Base-by-base conservation (phyloP, 2,797 vertebrate genomes). In the Eulemur coronatus region DNA sequence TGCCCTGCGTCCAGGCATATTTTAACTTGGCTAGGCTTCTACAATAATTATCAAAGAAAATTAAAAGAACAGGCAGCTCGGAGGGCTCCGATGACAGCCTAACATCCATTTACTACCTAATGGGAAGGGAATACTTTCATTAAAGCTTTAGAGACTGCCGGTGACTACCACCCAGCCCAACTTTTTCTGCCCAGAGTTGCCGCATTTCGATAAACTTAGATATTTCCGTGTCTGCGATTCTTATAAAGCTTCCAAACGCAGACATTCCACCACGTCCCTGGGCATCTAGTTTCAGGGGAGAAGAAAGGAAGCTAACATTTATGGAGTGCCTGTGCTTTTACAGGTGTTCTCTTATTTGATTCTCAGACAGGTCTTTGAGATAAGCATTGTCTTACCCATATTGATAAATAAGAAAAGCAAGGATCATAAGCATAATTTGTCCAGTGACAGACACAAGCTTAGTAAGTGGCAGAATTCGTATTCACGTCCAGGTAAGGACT, bases 61-160 rank as follows among this genome's bases (percentile, higher is more conserved):
- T 78, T 48, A n/a, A 87, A 92, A 94, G 87, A 93, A 50, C 43
- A 82, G 94, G 78, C 81, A 65, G 52, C 63, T 84, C 61, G 20
- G 84, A 82, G 35, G 52, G 65, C 38, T 52, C 76, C 48, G 59
- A 18, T 18, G 6, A 50, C 13, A 84, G 26, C 72, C 35, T 43
- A 24, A 14, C 12, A 28, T 24, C 87, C 55, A 11, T 80, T 67
- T 95, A 33, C 63, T 82, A n/a, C 78, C 46, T 14, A 43, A 11
- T 1, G 35, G 59, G 50, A 52, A 87, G 57, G 46, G 7, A 65
- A 41, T 59, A 43, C 33, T 52, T 63, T 28, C 43, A 88, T n/a
- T 80, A 76, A 96, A 94, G 73, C 3, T 76, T 72, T 48, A n/a
- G 48, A 48, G 10, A 76, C 76, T 55, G 4, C 41, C 3, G 75